phyloP scores from a whole-genome alignment of 53 echinoderm and acorn worm genomes.

The Luidia sarsii region DNA sequence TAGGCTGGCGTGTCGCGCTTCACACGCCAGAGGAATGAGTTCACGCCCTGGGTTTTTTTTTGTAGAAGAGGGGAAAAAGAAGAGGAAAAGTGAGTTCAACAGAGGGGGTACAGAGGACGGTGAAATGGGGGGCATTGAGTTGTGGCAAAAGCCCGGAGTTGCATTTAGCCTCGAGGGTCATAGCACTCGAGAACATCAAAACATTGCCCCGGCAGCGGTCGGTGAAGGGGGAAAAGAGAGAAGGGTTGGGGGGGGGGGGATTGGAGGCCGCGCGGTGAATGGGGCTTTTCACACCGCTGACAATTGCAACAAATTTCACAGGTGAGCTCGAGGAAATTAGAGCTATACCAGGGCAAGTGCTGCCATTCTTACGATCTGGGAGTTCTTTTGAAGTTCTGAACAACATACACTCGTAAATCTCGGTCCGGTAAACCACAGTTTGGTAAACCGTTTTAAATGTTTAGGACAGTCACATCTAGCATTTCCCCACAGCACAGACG shows the following conservation, averaged over 20 bases:
- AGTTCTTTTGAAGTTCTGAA: too few relatives aligned
- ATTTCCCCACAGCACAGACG: too few relatives aligned
- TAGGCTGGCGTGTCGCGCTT: slow-evolving; percentile 89
- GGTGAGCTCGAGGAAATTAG: too few relatives aligned
- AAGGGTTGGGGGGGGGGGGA: neutral
- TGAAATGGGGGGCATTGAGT: neutral
- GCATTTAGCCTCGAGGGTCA: neutral
- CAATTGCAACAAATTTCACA: too few relatives aligned
- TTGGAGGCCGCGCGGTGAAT: slow-evolving; percentile 8
- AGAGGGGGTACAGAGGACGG: neutral
- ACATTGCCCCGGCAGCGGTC: neutral
- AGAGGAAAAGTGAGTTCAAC: neutral
- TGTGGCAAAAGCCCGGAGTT: neutral
- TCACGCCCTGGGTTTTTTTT: slow-evolving; percentile 58
- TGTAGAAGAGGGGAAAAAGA: neutral
- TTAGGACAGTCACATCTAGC: too few relatives aligned
- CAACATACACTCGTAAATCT: too few relatives aligned
- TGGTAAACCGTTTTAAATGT: too few relatives aligned
- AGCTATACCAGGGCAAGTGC: too few relatives aligned
- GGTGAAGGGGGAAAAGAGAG: neutral
- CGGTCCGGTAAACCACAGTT: too few relatives aligned
- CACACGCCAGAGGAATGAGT: slow-evolving; percentile 91
- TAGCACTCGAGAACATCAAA: neutral
- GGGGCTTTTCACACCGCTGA: neutral
- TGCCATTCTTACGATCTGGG: too few relatives aligned